Conservation (phyloP, 2,797 vertebrate species). For the Takifugu rubripes region DNA sequence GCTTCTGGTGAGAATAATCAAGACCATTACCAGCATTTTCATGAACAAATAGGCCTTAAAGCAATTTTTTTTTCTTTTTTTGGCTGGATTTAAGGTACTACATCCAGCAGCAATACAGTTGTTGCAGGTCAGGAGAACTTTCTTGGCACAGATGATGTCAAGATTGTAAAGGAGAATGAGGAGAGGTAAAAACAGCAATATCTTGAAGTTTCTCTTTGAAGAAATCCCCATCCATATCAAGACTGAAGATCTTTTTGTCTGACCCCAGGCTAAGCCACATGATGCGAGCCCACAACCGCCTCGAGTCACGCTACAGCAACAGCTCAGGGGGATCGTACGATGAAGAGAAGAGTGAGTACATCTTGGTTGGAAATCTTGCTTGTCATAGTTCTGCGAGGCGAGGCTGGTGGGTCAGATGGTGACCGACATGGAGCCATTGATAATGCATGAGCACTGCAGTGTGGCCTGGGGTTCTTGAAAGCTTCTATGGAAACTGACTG, state of each 20-base stretch:
- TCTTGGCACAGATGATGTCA: constrained; percentile 84
- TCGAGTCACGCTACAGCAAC: constrained; percentile 96
- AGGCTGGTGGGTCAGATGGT: constrained; percentile 28
- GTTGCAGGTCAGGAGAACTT: constrained; percentile 89
- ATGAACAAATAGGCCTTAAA: neutral
- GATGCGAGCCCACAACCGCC: constrained; percentile 86
- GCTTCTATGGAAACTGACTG: constrained; percentile 56
- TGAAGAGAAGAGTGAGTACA: constrained; percentile 92
- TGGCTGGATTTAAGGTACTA: constrained; percentile 78
- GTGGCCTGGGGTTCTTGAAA: constrained; percentile 35
- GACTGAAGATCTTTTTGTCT: constrained; percentile 8
- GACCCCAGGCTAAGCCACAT: constrained; percentile 71
- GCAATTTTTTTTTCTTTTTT: neutral
- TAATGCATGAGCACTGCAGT: constrained; percentile 53
- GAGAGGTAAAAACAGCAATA: constrained; percentile 78
- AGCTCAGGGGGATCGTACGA: constrained; percentile 97
- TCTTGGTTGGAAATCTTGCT: constrained; percentile 1
- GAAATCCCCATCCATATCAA: neutral
- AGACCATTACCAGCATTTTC: too few species aligned
- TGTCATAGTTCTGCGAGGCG: constrained; percentile 24
- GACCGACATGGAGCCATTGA: constrained; percentile 35
- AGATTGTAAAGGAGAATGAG: constrained; percentile 83
- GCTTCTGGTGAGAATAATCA: constrained; percentile 82
- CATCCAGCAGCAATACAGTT: constrained; percentile 93
- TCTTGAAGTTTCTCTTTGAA: constrained; percentile 8